These are phyloP conservation scores for Nephila pilipes DNA, from an alignment of 1,140 invertebrate genomes.

Conservation along the genomic window DNA sequence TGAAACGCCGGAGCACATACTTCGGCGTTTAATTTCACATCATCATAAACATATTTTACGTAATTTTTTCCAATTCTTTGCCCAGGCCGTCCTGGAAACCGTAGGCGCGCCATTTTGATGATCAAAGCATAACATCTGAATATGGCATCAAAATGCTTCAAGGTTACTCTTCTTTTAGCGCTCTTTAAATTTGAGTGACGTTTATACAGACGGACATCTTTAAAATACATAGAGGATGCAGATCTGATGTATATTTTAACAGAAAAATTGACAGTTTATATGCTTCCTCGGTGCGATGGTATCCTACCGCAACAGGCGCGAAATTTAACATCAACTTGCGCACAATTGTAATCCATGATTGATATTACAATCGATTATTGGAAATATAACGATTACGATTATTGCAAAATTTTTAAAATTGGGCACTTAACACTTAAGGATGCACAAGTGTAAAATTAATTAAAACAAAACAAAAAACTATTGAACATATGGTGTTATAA, in stretches of 20 bases:
- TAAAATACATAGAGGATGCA: constrained; percentile 73
- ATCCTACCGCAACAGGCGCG: constrained; percentile 50
- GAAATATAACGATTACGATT: constrained; percentile 30
- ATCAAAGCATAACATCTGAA: constrained; percentile 75
- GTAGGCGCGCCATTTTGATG: constrained; percentile 81
- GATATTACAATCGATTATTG: constrained; percentile 50
- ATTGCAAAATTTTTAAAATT: neutral
- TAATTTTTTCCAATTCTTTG: constrained; percentile 81
- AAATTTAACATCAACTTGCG: constrained; percentile 74
- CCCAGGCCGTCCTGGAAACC: constrained; percentile 82
- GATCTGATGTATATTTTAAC: constrained; percentile 33
- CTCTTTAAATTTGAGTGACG: constrained; percentile 58
- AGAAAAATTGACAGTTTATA: constrained; percentile 38
- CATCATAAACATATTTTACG: constrained; percentile 80
- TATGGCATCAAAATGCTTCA: constrained; percentile 72
- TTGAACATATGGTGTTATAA: too few relatives aligned
- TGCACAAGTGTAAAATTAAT: too few relatives aligned
- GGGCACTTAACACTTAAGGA: neutral
- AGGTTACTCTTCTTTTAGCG: constrained; percentile 68
- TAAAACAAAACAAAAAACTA: too few relatives aligned
- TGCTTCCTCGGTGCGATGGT: neutral
- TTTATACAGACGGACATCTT: constrained; percentile 71
- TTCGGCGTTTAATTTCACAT: constrained; percentile 79
- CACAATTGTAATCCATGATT: constrained; percentile 62
- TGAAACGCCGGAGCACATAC: constrained; percentile 78